Base-by-base conservation (phyloP, 2,888 invertebrate species). In the Chrysomela aeneicollis region DNA sequence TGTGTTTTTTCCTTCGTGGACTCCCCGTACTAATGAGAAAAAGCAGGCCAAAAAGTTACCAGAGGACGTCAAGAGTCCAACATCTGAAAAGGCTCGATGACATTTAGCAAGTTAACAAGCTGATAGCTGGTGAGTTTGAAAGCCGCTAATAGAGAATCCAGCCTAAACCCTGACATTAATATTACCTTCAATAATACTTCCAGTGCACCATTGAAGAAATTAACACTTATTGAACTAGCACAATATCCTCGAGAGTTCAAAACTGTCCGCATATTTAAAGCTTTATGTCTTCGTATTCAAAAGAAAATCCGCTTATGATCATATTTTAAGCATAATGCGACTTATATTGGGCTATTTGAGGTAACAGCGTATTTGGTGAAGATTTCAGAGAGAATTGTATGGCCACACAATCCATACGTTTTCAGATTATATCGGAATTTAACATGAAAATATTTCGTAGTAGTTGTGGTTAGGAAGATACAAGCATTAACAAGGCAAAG, bases 261-360 rank as follows among this genome's bases (percentile, higher is more conserved):
- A 9, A n/a, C n/a, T n/a, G n/a, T n/a, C n/a, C n/a, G n/a, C n/a
- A n/a, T n/a, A n/a, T 22, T 26, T 47, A 46, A 46, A 26, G 12
- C 22, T 46, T 2, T 10, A 46, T 57, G 17, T 30, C 9, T 4
- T 9, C 37, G 47, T 12, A 46, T 46, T 18, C 21, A 26, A 57
- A 57, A 46, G 18, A 22, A 19, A 57, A 57, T 55, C 58, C 26
- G 57, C 51, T 57, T 50, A 57, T 37, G 37, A 62, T 21, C 46
- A 21, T 61, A 54, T 49, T 26, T 53, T 61, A 61, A 51, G 35
- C 58, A 46, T 62, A 62, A 62, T 62, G 52, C 47, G 58, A 62
- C 62, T 58, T 58, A 51, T 50, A 58, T 62, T 62, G 50, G 55
- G 57, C 21, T 51, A 62, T 62, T 62, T 58, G 47, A 37, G 26